Evolutionary conservation across 2,113 vertebrate species (phyloP), one percentile per base, ranked within the genome.

Genomic region (Seriola rivoliana): DNA sequence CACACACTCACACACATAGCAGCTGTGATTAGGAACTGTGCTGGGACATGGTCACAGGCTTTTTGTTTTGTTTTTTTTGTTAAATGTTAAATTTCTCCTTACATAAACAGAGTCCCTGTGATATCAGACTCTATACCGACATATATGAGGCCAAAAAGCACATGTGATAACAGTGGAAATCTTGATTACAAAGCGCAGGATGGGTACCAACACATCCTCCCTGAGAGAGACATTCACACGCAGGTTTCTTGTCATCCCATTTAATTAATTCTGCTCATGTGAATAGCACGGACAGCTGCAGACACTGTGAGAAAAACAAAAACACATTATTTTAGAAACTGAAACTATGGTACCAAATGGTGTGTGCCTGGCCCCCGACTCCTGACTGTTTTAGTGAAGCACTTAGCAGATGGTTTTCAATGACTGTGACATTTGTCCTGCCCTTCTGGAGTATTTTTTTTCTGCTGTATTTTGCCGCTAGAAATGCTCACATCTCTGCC

Each of bases 341-440:
- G 83, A 88, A 87, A 90, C 87, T 62, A 67, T 88, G 63, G 62
- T 23, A 80, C 92, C 93, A 93, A 95, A 93, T 91, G 92, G 89
- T 85, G 85, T 94, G 86, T 86, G 91, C 76, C 82, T 66, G 67
- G 88, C 60, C 54, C 67, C 82, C 71, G 81, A 85, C 87, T 89
- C 81, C 76, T 79, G 70, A 92, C 87, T 90, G 93, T 90, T 91
- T 85, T 63, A 75, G 71, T 92, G 82, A 90, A 94, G 93, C 85
- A 72, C 87, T 95, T 92, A 94, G 90, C 94, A 95, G 94, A 95
- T 95, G 92, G 88, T 86, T 94, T 88, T 93, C 82, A 93, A 92
- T 68, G 82, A 75, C 90, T 91, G 88, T 87, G 80, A 82, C 87
- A 88, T 90, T 94, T 92, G 85, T 94, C 88, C 89, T 77, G 68